phyloP scores from a whole-genome alignment of 2,888 invertebrate species.

The Blera fallax region DNA sequence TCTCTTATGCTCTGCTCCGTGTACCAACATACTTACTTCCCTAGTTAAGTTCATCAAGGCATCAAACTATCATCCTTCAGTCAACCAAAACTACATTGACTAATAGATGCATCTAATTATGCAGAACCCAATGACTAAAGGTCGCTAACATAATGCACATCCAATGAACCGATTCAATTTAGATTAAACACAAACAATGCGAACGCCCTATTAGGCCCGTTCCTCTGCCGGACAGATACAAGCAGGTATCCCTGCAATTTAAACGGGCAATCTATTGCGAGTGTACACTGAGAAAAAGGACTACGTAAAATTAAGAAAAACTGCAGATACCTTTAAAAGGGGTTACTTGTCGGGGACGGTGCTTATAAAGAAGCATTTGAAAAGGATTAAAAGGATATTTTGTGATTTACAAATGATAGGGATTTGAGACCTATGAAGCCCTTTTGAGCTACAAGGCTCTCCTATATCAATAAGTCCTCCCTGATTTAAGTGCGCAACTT shows the following conservation, averaged over 20 bases:
- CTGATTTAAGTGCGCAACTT: too few relatives aligned
- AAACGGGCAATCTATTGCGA: neutral
- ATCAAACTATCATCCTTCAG: neutral
- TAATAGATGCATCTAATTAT: neutral
- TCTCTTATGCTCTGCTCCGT: too few relatives aligned
- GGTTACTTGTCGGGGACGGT: too few relatives aligned
- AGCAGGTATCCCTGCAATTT: neutral
- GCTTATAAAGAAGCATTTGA: too few relatives aligned
- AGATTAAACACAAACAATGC: conserved; percentile 29
- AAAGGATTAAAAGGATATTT: too few relatives aligned
- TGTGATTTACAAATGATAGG: too few relatives aligned
- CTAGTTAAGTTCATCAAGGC: neutral
- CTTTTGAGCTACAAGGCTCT: too few relatives aligned
- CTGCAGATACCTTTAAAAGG: too few relatives aligned
- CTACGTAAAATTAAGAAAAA: neutral
- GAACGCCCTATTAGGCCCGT: neutral
- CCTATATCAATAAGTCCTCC: too few relatives aligned
- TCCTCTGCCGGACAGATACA: neutral
- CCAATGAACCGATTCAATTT: neutral
- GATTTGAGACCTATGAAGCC: too few relatives aligned
- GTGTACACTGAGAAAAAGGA: neutral
- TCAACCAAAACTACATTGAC: neutral
- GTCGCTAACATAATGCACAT: neutral
- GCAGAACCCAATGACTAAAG: neutral
- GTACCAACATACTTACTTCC: neutral